Evolutionary conservation across 2,797 vertebrate genomes (phyloP), one percentile per base, ranked within the genome.

Genomic region (Etheostoma nigrum): DNA sequence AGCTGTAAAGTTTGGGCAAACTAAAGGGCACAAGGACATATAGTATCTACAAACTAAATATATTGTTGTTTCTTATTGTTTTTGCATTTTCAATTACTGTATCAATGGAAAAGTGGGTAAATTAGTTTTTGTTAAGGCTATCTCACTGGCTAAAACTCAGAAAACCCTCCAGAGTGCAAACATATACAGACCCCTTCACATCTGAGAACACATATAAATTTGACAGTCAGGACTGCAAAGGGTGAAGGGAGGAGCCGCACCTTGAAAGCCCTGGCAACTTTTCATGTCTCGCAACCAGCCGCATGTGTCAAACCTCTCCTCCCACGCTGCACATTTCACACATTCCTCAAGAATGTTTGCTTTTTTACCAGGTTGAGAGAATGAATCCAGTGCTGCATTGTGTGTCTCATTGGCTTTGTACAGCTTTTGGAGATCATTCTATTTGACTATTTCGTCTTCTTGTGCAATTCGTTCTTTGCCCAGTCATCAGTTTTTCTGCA

Each of bases 301-400:
- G 85, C 86, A 91, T 92, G 89, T 91, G 89, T 92, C 85, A 88
- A 87, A 86, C 86, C 48, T 88, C 81, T 92, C 90, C 91, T 92
- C 93, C 92, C 89, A 93, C 89, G 78, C 87, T 77, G 82, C 79
- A 90, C 90, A 93, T 92, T 93, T 92, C 90, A 93, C 87, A 93
- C 86, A 94, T 94, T 93, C 92, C 90, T 88, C 61, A 64, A 79
- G 61, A 90, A 89, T 89, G 90, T 90, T 93, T 92, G 85, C 88
- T 88, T 87, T 82, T 83, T 83, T 78, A 87, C 76, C 75, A 83
- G 86, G 83, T 91, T 88, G 88, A 44, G 55, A 87, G 73, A 89
- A 89, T 77, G 67, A 84, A 71, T 88, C 82, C 83, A 71, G n/a
- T 1, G 60, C 70, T 74, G 73, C 81, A 72, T 88, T 88, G 76